Conservation (phyloP, 2,797 vertebrate species). For the Centroberyx gerrardi region DNA sequence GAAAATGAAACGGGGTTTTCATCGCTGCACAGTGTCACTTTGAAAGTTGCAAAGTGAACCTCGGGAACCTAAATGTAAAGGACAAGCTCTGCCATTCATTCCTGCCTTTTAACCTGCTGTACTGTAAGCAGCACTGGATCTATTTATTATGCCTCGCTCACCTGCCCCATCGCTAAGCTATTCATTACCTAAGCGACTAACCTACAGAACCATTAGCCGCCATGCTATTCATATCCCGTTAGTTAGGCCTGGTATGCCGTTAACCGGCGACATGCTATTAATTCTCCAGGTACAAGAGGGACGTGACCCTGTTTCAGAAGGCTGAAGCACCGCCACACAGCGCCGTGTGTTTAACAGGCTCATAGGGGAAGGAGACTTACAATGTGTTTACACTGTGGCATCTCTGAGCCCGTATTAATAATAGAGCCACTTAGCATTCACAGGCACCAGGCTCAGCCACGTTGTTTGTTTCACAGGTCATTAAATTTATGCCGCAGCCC, state of each 20-base stretch:
- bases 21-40: no score
- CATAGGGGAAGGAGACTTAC: slow-evolving; percentile 59
- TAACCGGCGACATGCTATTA: slow-evolving; percentile 65
- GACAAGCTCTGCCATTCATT: slow-evolving; percentile 41
- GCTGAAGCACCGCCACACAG: slow-evolving; percentile 46
- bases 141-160: slow-evolving; percentile 61
- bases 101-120: slow-evolving; percentile 35
- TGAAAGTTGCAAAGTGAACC: no score
- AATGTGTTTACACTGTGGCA: slow-evolving; percentile 81
- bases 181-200: slow-evolving; percentile 71
- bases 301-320: slow-evolving; percentile 67
- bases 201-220: slow-evolving; percentile 61
- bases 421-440: slow-evolving; percentile 86
- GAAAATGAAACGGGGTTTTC: no score
- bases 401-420: slow-evolving; percentile 82
- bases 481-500: slow-evolving; percentile 87
- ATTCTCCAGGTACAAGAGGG: slow-evolving; percentile 74
- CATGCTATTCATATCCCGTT: slow-evolving; percentile 63
- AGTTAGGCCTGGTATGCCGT: slow-evolving; percentile 58
- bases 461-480: slow-evolving; percentile 88
- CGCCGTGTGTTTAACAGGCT: slow-evolving; percentile 62
- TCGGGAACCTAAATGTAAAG: no score
- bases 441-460: slow-evolving; percentile 75
- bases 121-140: slow-evolving; percentile 30
- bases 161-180: slow-evolving; percentile 63